Evolutionary conservation across 2,888 invertebrate species (phyloP).

Genomic region (Tenthredo notha): DNA sequence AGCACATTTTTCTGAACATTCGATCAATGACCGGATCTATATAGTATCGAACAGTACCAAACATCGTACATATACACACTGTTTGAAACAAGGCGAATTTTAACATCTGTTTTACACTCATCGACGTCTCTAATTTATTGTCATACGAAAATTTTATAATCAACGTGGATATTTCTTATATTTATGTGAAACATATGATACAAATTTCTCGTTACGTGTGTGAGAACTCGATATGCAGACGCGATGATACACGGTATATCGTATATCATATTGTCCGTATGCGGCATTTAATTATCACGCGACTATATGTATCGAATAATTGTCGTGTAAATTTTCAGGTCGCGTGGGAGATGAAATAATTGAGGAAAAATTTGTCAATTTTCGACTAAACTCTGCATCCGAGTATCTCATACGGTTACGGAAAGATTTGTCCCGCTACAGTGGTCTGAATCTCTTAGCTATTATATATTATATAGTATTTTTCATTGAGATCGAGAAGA

Average conservation of each 20-base stretch:
- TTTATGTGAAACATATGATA: slow-evolving; percentile 16
- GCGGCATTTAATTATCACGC: not conserved
- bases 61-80: not conserved
- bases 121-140: not conserved
- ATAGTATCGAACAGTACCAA: not conserved
- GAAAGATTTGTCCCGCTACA: not conserved
- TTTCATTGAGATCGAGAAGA: not conserved
- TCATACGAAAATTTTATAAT: not conserved
- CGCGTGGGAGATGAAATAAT: not conserved
- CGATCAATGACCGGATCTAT: not conserved
- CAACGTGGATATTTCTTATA: not conserved
- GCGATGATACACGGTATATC: not conserved
- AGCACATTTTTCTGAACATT: slow-evolving; percentile 18
- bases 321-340: not conserved
- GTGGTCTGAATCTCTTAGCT: slow-evolving; percentile 11
- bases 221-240: not conserved
- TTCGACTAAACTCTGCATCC: not conserved
- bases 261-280: not conserved
- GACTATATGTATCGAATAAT: not conserved
- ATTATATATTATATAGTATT: not conserved
- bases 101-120: slow-evolving; percentile 18
- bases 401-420: not conserved
- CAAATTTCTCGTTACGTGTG: not conserved
- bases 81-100: slow-evolving; percentile 11
- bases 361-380: not conserved